Evolutionary conservation across 2,888 invertebrate species (phyloP), one percentile per base, ranked within the genome.

Genomic region (Nemapogon koenigi): DNA sequence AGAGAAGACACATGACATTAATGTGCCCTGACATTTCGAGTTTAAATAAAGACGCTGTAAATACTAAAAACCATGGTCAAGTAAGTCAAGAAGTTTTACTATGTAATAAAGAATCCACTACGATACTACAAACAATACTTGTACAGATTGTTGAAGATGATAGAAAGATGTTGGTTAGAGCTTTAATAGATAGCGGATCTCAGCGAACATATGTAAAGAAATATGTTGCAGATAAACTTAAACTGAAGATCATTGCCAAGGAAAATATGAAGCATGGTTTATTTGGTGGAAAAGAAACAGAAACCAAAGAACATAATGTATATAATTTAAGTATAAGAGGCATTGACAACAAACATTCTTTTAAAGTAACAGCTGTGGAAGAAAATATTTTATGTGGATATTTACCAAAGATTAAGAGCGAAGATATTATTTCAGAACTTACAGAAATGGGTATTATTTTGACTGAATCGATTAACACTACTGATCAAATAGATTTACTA

Each of bases 131-230:
- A 17, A 32, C 32, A 32, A n/a, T 32, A n/a, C 11, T 32, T 3
- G 32, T 32, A 17, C 17, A 17, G n/a, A 32, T 32, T 17, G 32
- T 32, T 11, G 10, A 32, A 18, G 11, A 32, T 32, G 18, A 17
- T 32, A 17, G 18, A 3, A 17, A n/a, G 2, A 6, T 32, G 11
- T n/a, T n/a, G 8, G 32, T 32, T n/a, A 16, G 32, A 17, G 32
- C 32, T 16, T 16, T 32, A 13, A 11, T 32, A 3, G 32, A 32
- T 17, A 32, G 18, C 13, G 32, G 32, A 11, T 16, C 32, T 16
- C 32, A 32, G 11, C 7, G 18, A n/a, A 18, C 32, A 3, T 32
- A 32, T 32, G 18, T 32, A 15, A 15, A 15, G 16, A 30, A 30
- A 13, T 6, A 10, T 3, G 13, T 30, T 10, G 15, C 15, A 3